Base-by-base conservation (phyloP, 2,113 vertebrate genomes). In the Lutjanus erythropterus region DNA sequence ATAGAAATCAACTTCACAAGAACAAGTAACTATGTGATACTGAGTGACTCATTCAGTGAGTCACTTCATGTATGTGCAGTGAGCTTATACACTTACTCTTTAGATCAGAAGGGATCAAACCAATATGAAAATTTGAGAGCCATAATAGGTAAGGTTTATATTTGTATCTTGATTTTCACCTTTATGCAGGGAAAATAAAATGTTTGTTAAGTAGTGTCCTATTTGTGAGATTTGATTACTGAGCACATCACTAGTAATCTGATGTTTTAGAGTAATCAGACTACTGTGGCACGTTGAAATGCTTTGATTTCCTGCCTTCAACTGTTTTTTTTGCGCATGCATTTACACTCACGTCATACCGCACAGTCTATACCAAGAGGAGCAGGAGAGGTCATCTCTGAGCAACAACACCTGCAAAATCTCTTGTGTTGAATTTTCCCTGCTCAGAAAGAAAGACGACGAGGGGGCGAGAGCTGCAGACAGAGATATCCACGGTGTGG, bases 401-500 rank as follows among this genome's bases (percentile, higher is more conserved):
- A 81, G 80, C 39, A 67, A 42, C 29, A 73, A 58, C 75, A 80
- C 53, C 75, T 74, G 58, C 71, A 69, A 35, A 59, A 56, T 66
- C 37, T 62, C 77, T 66, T 53, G 56, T 56, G 59, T 71, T 69
- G 27, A 66, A 67, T 65, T 68, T 39, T 75, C 60, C 67, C 59
- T 62, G 64, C 37, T 60, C 47, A 52, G 23, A 80, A 62, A 27
- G 62, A 71, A 66, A 88, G 85, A 85, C 78, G 70, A 71, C 81
- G 78, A 61, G n/a, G 67, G 15, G 12, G 14, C 49, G 0, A 44
- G 55, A 77, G 53, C 23, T 29, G 25, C 53, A 79, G 89, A 88
- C 62, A 85, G 78, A 87, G 86, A 91, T 66, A 69, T 89, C 64
- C 50, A 41, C 33, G 78, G 93, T 71, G 81, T 69, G 65, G 91